phyloP scores from a whole-genome alignment of 2,888 invertebrate genomes.

The Andrena chrysosceles region DNA sequence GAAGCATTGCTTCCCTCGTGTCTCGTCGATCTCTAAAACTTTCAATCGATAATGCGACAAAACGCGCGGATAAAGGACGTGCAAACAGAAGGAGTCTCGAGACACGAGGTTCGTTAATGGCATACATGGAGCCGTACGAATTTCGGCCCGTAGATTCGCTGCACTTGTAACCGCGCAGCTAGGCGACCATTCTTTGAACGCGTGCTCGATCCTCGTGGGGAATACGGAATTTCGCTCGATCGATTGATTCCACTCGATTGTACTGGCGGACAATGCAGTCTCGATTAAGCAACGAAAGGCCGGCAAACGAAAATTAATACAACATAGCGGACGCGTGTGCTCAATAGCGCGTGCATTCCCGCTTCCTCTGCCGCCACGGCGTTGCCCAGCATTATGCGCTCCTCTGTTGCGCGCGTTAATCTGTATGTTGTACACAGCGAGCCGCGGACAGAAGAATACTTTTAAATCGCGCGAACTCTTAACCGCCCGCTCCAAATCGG shows the following conservation, averaged over 20 bases:
- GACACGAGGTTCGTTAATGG: slow-evolving; percentile 36
- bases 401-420: slow-evolving; percentile 41
- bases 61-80: neutral
- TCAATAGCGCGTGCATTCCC: slow-evolving; percentile 32
- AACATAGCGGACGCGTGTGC: slow-evolving; percentile 48
- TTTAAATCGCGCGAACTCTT: neutral
- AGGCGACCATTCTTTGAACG: slow-evolving; percentile 52
- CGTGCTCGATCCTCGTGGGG: slow-evolving; percentile 55
- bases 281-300: slow-evolving; percentile 73
- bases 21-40: neutral
- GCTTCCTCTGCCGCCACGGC: slow-evolving; percentile 28
- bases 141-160: slow-evolving; percentile 27
- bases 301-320: slow-evolving; percentile 78
- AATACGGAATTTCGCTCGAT: slow-evolving; percentile 67
- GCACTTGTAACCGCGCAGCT: slow-evolving; percentile 41
- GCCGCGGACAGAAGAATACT: neutral
- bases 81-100: slow-evolving; percentile 3
- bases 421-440: neutral
- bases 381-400: slow-evolving; percentile 40
- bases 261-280: slow-evolving; percentile 71
- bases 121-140: slow-evolving; percentile 10
- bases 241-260: slow-evolving; percentile 75
- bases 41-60: neutral
- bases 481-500: neutral
- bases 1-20: neutral